These are phyloP conservation scores for Hylaeus anthracinus DNA, from an alignment of 1,140 invertebrate genomes.

Conservation along the genomic window DNA sequence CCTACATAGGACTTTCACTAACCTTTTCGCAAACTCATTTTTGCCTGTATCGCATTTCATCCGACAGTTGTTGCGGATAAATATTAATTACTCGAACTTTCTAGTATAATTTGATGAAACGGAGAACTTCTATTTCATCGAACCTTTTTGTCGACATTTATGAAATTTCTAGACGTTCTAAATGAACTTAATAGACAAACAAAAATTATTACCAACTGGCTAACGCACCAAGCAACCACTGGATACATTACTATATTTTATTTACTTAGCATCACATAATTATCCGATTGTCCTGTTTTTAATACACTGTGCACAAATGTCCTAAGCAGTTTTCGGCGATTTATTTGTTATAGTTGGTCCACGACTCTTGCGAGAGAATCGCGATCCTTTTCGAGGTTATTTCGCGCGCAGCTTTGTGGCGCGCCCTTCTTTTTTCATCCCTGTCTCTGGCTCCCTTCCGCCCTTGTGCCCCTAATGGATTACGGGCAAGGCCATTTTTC, in stretches of 20 bases:
- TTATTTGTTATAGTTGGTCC: background rate
- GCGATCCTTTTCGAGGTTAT: slow-evolving; percentile 30
- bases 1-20: slow-evolving; percentile 6
- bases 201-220: no score
- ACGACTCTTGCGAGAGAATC: background rate
- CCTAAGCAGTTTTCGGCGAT: background rate
- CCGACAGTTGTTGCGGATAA: background rate
- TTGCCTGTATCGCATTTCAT: slow-evolving; percentile 9
- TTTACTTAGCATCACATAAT: no score
- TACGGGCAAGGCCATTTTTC: slow-evolving; percentile 70
- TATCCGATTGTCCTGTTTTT: no score
- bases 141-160: no score
- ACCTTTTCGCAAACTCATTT: slow-evolving; percentile 10
- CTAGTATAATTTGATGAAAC: background rate
- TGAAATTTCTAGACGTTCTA: no score
- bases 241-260: no score
- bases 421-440: slow-evolving; percentile 24
- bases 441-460: slow-evolving; percentile 8
- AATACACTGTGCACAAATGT: no score
- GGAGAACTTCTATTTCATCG: no score
- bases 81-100: background rate
- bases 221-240: no score
- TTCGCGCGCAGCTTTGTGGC: slow-evolving; percentile 21
- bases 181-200: no score
- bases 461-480: slow-evolving; percentile 67